phyloP scores from a whole-genome alignment of 2,797 vertebrate species.

The Silurus aristotelis region DNA sequence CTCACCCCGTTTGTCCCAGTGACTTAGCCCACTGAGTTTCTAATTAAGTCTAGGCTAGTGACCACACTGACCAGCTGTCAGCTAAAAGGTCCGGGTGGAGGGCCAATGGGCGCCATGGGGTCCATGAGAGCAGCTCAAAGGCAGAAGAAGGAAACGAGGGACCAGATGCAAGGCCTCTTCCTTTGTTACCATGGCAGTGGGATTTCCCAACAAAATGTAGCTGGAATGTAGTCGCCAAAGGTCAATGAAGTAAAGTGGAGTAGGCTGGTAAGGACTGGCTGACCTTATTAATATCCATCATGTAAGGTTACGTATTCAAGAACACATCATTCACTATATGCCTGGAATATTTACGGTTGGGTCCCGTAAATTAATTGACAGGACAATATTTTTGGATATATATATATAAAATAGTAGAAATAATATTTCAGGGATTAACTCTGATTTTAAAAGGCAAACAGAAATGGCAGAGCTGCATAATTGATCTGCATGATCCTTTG shows the following conservation, averaged over 20 bases:
- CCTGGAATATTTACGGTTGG: not conserved
- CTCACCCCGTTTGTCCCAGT: constrained; percentile 24
- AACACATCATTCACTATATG: constrained; percentile 13
- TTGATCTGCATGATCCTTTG: not conserved
- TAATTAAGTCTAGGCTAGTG: constrained; percentile 60
- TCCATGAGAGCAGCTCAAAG: constrained; percentile 58
- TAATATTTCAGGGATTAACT: not conserved
- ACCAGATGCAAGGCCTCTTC: constrained; percentile 57
- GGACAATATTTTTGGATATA: not conserved
- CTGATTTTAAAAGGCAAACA: not conserved
- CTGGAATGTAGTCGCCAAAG: constrained; percentile 57
- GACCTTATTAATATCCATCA: constrained; percentile 48
- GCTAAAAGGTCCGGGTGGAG: constrained; percentile 58
- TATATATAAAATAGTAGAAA: not conserved
- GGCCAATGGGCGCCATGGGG: constrained; percentile 53
- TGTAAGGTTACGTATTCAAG: constrained; percentile 38
- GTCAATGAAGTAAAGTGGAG: constrained; percentile 34
- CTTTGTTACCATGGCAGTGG: constrained; percentile 49
- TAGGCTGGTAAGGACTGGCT: constrained; percentile 38
- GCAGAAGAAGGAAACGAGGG: constrained; percentile 61
- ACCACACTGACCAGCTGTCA: constrained; percentile 76
- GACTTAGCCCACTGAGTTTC: constrained; percentile 43
- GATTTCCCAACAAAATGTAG: constrained; percentile 63
- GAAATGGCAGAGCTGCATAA: not conserved
- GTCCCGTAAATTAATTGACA: not conserved